Evolutionary conservation across 2,113 vertebrate species (phyloP), one percentile per base, ranked within the genome.

Genomic region (Physeter macrocephalus): DNA sequence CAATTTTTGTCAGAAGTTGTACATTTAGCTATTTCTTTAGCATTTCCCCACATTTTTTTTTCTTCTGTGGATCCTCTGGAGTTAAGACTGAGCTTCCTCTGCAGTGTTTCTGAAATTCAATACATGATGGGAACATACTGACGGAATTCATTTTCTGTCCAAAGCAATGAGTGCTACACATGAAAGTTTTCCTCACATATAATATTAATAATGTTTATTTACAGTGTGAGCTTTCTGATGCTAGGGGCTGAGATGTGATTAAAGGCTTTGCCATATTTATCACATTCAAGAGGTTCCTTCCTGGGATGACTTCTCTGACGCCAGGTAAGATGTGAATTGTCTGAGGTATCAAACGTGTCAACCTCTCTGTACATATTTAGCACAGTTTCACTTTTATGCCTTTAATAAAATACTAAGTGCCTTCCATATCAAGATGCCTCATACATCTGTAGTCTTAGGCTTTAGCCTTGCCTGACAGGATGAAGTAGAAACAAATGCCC

Each of bases 201-300:
- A 94, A 74, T 64, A 85, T 88, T 87, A 90, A 72, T 71, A 72
- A 78, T 54, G 85, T 97, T 90, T 98, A 98, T 98, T 96, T 97
- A 98, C 97, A 98, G 89, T 62, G 54, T 91, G 77, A 86, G 88
- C 49, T 94, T 95, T 97, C 81, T 80, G 91, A 64, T 88, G 88
- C 84, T 36, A 75, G 90, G 90, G 94, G 84, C 43, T 86, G 88
- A 96, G 81, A 85, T 88, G 64, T 84, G 93, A 94, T 67, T 64
- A 89, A 94, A 96, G 93, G 96, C 92, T 97, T 92, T 94, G 96
- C 96, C 93, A 18, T 49, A 78, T 41, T 86, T 41, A 91, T 93
- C 93, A 94, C 86, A 97, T 83, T 81, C 57, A 84, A 83, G 64
- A 93, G 82, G 52, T 71, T 88, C 78, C 36, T 81, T 81, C 93